phyloP scores from a whole-genome alignment of 2,888 invertebrate genomes.

The Aspidapion aeneum region DNA sequence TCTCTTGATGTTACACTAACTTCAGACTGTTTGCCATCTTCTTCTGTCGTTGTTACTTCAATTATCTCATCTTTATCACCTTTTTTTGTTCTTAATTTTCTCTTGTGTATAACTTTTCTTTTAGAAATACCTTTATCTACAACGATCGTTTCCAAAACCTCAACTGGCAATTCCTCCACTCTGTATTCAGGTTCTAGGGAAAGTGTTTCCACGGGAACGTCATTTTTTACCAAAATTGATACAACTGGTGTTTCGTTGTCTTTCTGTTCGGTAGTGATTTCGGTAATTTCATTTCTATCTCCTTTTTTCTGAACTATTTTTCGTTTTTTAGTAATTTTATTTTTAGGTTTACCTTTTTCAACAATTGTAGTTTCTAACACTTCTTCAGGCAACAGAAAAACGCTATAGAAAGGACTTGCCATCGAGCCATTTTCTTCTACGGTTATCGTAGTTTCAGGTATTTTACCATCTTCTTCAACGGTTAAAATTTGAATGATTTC shows the following conservation, averaged over 20 bases:
- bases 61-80: constrained; percentile 43
- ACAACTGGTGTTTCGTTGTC: constrained; percentile 45
- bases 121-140: constrained; percentile 30
- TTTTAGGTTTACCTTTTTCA: constrained; percentile 29
- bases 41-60: constrained; percentile 33
- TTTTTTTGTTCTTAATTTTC: constrained; percentile 41
- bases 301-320: constrained; percentile 42
- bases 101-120: constrained; percentile 38
- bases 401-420: constrained; percentile 29
- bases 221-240: constrained; percentile 30
- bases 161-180: constrained; percentile 31
- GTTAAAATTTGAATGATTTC: constrained; percentile 35
- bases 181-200: constrained; percentile 26
- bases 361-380: constrained; percentile 19
- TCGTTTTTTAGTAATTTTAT: constrained; percentile 39
- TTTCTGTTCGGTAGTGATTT: constrained; percentile 36
- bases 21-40: constrained; percentile 45
- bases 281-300: constrained; percentile 40
- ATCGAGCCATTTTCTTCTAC: constrained; percentile 26
- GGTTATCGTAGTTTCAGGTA: constrained; percentile 26
- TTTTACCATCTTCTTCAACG: constrained; percentile 30
- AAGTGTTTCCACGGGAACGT: constrained; percentile 39
- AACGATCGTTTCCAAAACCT: constrained; percentile 43
- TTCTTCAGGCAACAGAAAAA: constrained; percentile 21
- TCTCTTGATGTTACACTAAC: constrained; percentile 35